These are phyloP conservation scores for Stegodyphus dumicola DNA, from an alignment of 1,140 invertebrate genomes.

Conservation along the genomic window DNA sequence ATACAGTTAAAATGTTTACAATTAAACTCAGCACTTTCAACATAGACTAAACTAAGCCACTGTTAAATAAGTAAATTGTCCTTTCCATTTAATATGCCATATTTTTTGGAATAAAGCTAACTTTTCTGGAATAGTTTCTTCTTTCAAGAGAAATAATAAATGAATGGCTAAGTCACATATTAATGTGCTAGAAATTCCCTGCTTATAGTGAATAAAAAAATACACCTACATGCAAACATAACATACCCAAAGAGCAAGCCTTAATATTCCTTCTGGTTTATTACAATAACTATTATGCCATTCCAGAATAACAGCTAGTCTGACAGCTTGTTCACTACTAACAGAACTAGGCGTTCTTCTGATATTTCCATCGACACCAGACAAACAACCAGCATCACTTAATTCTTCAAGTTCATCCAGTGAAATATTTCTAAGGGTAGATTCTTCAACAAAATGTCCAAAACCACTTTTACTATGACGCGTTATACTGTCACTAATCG, in stretches of 20 bases:
- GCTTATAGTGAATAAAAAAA: too few relatives aligned
- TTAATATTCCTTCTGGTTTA: conserved; percentile 35
- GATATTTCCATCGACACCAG: conserved; percentile 35
- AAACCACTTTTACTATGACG: conserved; percentile 49
- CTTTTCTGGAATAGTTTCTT: too few relatives aligned
- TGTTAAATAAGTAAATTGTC: too few relatives aligned
- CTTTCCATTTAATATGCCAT: too few relatives aligned
- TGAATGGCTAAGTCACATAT: too few relatives aligned
- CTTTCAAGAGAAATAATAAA: too few relatives aligned
- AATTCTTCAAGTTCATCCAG: conserved; percentile 58
- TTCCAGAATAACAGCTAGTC: conserved; percentile 28
- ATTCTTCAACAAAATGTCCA: conserved; percentile 59
- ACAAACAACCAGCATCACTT: conserved; percentile 36
- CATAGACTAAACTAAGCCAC: too few relatives aligned
- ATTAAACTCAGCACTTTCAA: too few relatives aligned
- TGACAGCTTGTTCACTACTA: conserved; percentile 28
- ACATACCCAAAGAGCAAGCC: conserved; percentile 46
- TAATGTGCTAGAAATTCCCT: too few relatives aligned
- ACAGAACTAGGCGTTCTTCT: conserved; percentile 44
- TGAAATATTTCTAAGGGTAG: conserved; percentile 54
- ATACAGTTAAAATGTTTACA: too few relatives aligned
- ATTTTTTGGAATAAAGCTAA: too few relatives aligned
- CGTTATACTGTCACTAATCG: conserved; percentile 34
- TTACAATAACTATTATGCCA: conserved; percentile 42
- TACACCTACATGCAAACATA: neutral